These are phyloP conservation scores for Yponomeuta sedellus DNA, from an alignment of 2,888 invertebrate genomes.

Conservation along the genomic window DNA sequence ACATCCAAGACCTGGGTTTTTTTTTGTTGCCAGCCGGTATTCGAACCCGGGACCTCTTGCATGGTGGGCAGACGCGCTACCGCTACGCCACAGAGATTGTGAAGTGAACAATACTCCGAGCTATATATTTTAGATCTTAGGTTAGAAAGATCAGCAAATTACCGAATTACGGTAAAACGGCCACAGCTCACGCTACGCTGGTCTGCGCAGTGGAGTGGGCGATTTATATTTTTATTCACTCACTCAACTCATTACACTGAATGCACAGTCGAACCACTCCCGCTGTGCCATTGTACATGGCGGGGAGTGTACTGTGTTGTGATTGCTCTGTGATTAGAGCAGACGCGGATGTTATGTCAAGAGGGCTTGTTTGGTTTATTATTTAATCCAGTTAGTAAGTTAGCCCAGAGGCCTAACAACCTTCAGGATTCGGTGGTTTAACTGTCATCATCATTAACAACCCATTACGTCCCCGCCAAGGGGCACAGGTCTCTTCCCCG, in stretches of 20 bases:
- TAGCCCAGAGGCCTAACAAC: background rate
- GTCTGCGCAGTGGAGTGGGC: background rate
- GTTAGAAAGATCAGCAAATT: background rate
- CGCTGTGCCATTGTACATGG: background rate
- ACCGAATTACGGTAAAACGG: background rate
- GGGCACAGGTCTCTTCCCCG: too few relatives aligned
- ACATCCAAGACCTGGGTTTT: too few relatives aligned
- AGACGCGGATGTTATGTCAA: background rate
- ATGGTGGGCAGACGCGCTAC: too few relatives aligned
- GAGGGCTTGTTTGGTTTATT: background rate
- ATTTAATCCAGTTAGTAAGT: conserved; percentile 8
- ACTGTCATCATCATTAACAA: too few relatives aligned
- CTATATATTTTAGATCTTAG: too few relatives aligned
- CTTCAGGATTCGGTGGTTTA: too few relatives aligned
- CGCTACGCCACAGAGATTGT: too few relatives aligned
- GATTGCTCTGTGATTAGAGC: background rate
- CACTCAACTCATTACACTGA: background rate
- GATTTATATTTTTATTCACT: conserved; percentile 1
- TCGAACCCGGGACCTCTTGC: too few relatives aligned
- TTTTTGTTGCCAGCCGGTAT: too few relatives aligned
- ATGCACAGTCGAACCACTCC: background rate
- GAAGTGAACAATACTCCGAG: too few relatives aligned
- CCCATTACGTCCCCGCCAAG: too few relatives aligned
- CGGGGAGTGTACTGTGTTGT: background rate
- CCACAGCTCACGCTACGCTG: background rate